Conservation (phyloP, 92 coral and sea anemone genomes). For the Zoanthus sansibaricus region DNA sequence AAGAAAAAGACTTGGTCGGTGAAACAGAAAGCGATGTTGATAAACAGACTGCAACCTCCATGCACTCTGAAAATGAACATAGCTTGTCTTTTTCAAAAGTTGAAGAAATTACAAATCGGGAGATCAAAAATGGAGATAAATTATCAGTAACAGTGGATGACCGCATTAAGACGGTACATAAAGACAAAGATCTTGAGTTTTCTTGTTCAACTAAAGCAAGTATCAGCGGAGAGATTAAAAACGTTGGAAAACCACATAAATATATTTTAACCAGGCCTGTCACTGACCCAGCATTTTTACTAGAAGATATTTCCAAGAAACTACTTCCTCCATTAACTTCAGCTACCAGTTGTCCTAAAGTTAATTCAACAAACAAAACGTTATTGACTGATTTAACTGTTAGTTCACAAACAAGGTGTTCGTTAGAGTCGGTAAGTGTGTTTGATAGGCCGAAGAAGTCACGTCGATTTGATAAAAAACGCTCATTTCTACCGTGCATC, state of each 20-base stretch:
- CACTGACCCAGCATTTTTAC: not conserved
- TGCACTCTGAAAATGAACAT: not conserved
- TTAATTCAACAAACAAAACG: not conserved
- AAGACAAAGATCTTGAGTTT: not conserved
- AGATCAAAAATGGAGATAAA: not conserved
- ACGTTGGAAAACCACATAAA: not conserved
- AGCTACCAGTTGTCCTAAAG: not conserved
- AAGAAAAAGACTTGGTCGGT: not conserved
- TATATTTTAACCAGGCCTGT: not conserved
- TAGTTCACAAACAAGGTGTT: not conserved
- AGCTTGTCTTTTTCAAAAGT: not conserved
- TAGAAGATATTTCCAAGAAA: not conserved
- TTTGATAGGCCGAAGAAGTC: not conserved
- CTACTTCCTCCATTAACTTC: not conserved
- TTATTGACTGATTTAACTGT: not conserved
- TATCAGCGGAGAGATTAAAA: not conserved
- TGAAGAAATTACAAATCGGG: not conserved
- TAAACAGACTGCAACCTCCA: not conserved
- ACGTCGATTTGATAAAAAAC: conserved; percentile 10
- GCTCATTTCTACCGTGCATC: conserved; percentile 4
- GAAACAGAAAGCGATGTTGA: not conserved
- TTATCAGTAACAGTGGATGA: not conserved
- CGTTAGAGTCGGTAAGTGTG: not conserved
- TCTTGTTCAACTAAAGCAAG: not conserved
- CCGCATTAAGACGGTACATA: not conserved